Percentiles rank a stretch among this genome's conserved stretches.
Evolutionary conservation across 2,113 vertebrate species (phyloP).

Genomic region (Octodon degus): DNA sequence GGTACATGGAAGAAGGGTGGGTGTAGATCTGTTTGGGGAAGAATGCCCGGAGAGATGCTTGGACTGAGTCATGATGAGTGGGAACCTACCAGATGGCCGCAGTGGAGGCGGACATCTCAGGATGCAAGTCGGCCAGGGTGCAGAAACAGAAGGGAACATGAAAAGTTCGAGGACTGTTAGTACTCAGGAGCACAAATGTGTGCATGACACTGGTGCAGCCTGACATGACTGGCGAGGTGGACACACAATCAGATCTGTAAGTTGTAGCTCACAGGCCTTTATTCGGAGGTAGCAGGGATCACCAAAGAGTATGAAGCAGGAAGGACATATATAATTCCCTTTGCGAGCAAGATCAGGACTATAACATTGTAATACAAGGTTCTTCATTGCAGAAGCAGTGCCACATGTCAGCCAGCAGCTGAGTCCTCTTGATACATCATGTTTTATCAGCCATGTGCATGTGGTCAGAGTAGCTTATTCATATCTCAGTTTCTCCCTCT

Average conservation of each 20-base stretch:
- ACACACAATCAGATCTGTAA: background rate
- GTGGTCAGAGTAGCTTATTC: background rate
- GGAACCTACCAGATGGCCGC: slow-evolving; percentile 73
- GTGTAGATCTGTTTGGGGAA: slow-evolving; percentile 36
- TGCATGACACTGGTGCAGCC: background rate
- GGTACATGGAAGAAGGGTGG: slow-evolving; percentile 9
- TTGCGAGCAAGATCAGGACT: background rate
- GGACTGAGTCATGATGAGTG: slow-evolving; percentile 76
- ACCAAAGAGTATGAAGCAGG: background rate
- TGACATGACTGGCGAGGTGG: background rate
- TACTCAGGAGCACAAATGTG: background rate
- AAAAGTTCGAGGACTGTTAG: slow-evolving; percentile 38
- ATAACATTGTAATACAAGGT: background rate
- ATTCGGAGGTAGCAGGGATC: background rate
- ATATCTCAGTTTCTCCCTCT: slow-evolving; percentile 19
- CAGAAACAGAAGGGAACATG: background rate
- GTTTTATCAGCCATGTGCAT: background rate
- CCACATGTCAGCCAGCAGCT: background rate
- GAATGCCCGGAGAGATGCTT: slow-evolving; percentile 18
- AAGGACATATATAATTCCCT: background rate
- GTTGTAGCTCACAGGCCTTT: background rate
- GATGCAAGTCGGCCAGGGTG: slow-evolving; percentile 36
- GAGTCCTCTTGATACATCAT: background rate
- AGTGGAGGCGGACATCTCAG: background rate
- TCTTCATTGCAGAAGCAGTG: background rate